A percentile compares a stretch with the other conserved stretches of the same genome.
These are phyloP conservation scores for Drosophila maculinotata DNA, from an alignment of 2,888 invertebrate species.

Conservation along the genomic window DNA sequence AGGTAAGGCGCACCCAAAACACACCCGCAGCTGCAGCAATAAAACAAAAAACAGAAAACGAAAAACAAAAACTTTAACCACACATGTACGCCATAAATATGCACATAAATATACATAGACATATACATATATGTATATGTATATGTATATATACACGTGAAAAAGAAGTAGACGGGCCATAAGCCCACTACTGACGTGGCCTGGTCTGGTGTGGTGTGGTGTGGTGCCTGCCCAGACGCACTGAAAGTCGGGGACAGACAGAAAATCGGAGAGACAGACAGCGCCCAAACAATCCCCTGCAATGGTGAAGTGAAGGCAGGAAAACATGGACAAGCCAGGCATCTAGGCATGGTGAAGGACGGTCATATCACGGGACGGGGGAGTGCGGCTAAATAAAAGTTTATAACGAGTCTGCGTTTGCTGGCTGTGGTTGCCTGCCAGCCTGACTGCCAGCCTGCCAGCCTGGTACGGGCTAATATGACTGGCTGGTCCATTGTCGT, in stretches of 20 bases:
- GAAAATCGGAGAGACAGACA: conserved; percentile 13
- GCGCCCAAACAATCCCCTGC: conserved; percentile 51
- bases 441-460: conserved; percentile 28
- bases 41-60: too few species aligned
- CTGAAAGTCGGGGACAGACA: conserved; percentile 34
- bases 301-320: conserved; percentile 62
- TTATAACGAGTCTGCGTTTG: conserved; percentile 69
- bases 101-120: conserved; percentile 48
- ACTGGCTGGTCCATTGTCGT: conserved; percentile 73
- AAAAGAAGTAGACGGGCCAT: conserved; percentile 35
- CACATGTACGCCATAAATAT: conserved; percentile 40
- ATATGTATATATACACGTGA: conserved; percentile 23
- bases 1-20: conserved; percentile 73
- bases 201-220: too few species aligned
- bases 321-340: conserved; percentile 66
- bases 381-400: conserved; percentile 66
- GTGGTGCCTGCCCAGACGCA: conserved; percentile 55
- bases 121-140: too few species aligned
- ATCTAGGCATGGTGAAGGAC: conserved; percentile 69
- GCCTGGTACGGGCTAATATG: conserved; percentile 19
- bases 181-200: conserved; percentile 27
- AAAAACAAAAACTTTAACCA: conserved; percentile 48
- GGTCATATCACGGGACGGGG: conserved; percentile 60
- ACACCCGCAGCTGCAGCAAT: conserved; percentile 77
- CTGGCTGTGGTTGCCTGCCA: conserved; percentile 39